Conservation (phyloP, 2,888 invertebrate genomes). For the Lasioglossum leucozonium region DNA sequence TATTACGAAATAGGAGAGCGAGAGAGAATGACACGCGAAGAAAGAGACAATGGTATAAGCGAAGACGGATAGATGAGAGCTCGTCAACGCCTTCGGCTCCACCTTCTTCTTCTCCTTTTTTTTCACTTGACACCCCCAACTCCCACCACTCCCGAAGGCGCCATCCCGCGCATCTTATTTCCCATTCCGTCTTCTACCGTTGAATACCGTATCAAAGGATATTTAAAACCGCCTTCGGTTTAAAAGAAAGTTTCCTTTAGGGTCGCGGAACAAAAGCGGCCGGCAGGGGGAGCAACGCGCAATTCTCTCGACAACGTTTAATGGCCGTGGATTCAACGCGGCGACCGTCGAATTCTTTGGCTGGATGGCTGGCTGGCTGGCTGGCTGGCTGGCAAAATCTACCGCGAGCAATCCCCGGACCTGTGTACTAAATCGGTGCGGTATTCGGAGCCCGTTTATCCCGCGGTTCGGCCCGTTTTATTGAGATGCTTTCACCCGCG, state of each 20-base stretch:
- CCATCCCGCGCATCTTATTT: constrained; percentile 58
- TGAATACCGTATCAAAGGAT: constrained; percentile 68
- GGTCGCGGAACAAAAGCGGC: constrained; percentile 54
- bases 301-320: constrained; percentile 68
- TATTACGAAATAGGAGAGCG: no score
- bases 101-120: constrained; percentile 32
- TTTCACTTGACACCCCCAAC: constrained; percentile 42
- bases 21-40: no score
- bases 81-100: constrained; percentile 33
- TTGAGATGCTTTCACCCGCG: constrained; percentile 22
- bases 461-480: constrained; percentile 26
- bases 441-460: constrained; percentile 14
- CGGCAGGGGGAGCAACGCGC: constrained; percentile 31
- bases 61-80: constrained; percentile 11
- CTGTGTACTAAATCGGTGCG: constrained; percentile 5
- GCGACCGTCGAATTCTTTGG: constrained; percentile 22
- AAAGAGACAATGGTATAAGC: not conserved
- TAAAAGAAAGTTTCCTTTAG: constrained; percentile 64
- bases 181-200: constrained; percentile 36
- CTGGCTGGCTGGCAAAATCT: constrained; percentile 1
- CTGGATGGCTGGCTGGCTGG: not conserved
- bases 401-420: constrained; percentile 27
- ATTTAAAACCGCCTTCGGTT: constrained; percentile 66
- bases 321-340: constrained; percentile 46
- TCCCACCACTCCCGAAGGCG: constrained; percentile 49